Base-by-base conservation (phyloP, 1,140 invertebrate species). In the Telenomus remus region DNA sequence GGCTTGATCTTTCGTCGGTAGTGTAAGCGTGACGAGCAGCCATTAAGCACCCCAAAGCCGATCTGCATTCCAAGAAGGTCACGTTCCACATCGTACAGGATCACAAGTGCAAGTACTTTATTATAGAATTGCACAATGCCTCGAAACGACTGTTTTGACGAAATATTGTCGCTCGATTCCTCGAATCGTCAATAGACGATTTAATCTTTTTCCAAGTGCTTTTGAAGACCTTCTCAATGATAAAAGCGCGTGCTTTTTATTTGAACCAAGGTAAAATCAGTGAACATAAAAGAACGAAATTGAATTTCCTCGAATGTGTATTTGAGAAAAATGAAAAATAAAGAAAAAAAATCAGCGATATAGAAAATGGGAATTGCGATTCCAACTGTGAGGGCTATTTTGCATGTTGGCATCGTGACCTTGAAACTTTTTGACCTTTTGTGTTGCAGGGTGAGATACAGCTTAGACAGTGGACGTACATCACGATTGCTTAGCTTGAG, bases 131-230 rank as follows among this genome's bases (percentile, higher is more conserved):
- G 37, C 39, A 51, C 59, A 61, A 61, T 61, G 12, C 27, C n/a
- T n/a, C n/a, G n/a, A n/a, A 51, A 61, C 39, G 13, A 44, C 37
- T 44, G 34, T 15, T 64, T 48, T 48, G 13, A 54, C 39, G 60
- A 64, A 64, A 54, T 64, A 54, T 54, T 54, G 44, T 55, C 49
- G 43, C 15, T 55, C 27, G 48, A 64, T 64, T 47, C 50, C 19
- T 27, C 34, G 39, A 65, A 65, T 65, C 34, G 15, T 33, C 42
- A 16, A 65, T 54, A 65, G 61, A 65, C 37, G 61, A 65, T 65
- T 65, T 53, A 63, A 53, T 63, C 13, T 37, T 9, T 8, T 48
- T 39, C n/a, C 1, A 55, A 65, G 44, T 16, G 44, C 43, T 53
- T 64, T 47, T 49, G 43, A 64, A 49, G 16, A 61, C 19, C 27